These are phyloP conservation scores for Nebria brevicollis DNA, from an alignment of 2,888 invertebrate species.

Conservation along the genomic window DNA sequence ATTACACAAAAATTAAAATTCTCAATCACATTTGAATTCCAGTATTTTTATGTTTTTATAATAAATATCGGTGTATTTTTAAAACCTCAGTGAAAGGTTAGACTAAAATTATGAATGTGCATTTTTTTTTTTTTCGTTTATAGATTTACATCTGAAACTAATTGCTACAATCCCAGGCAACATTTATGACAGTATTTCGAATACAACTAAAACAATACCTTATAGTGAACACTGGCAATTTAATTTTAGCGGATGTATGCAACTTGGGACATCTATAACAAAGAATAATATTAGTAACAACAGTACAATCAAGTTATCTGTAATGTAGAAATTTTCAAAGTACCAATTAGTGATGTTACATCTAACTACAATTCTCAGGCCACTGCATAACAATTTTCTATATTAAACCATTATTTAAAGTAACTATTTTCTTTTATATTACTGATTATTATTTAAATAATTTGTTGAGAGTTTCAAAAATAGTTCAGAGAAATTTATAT, in stretches of 20 bases:
- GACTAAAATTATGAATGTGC: constrained; percentile 36
- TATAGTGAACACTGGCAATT: constrained; percentile 5
- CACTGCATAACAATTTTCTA: neutral
- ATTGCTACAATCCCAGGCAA: constrained; percentile 28
- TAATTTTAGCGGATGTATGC: neutral
- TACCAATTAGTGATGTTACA: neutral
- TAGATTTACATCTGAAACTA: constrained; percentile 39
- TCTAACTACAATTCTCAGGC: neutral
- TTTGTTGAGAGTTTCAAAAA: neutral
- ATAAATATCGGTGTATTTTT: constrained; percentile 29
- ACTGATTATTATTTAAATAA: neutral
- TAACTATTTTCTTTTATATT: neutral
- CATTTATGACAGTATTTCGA: constrained; percentile 31
- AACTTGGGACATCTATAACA: neutral
- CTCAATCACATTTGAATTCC: constrained; percentile 24
- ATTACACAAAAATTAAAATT: constrained; percentile 20
- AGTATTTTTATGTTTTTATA: constrained; percentile 10
- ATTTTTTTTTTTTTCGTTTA: constrained; percentile 18
- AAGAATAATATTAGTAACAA: neutral
- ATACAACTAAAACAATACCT: constrained; percentile 9
- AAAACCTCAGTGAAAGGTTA: constrained; percentile 5
- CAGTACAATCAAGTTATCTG: neutral
- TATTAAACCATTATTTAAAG: neutral
- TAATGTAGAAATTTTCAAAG: neutral
- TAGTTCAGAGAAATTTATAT: neutral